These are phyloP conservation scores for Leptonema lineaticorne DNA, from an alignment of 1,140 invertebrate species.

Conservation along the genomic window DNA sequence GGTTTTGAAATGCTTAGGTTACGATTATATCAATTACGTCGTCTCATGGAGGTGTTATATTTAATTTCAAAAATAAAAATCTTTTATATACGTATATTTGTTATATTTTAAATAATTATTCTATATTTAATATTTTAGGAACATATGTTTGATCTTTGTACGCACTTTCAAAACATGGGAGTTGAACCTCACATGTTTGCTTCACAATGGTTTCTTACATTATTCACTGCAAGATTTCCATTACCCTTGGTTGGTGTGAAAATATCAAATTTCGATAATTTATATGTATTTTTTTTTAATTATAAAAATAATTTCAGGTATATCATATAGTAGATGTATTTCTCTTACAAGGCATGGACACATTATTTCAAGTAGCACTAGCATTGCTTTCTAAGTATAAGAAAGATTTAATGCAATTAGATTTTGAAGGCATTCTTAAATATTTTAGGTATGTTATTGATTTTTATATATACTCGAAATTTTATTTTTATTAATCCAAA, in stretches of 20 bases:
- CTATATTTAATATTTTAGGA: conserved; percentile 61
- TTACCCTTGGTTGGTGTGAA: conserved; percentile 76
- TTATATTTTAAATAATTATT: conserved; percentile 1
- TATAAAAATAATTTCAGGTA: conserved; percentile 45
- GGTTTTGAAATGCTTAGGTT: conserved; percentile 96
- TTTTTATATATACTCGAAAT: not conserved
- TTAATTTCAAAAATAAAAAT: not conserved
- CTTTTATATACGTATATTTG: not conserved
- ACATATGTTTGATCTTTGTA: conserved; percentile 84
- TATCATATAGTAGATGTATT: conserved; percentile 98
- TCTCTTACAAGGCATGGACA: conserved; percentile 89
- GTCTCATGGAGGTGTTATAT: conserved; percentile 80
- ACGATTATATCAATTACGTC: conserved; percentile 94
- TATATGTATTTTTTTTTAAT: conserved; percentile 2
- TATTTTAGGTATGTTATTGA: conserved; percentile 55
- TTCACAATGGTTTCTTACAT: conserved; percentile 98
- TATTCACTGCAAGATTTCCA: conserved; percentile 98
- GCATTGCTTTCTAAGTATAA: conserved; percentile 89
- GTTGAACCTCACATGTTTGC: conserved; percentile 99
- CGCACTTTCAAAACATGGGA: conserved; percentile 88
- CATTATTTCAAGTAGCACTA: conserved; percentile 93
- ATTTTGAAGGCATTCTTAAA: conserved; percentile 97
- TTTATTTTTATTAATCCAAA: not conserved
- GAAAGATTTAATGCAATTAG: conserved; percentile 90
- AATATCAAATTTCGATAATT: not conserved